Conservation (phyloP, 2,797 vertebrate genomes). For the Gorsachius magnificus region DNA sequence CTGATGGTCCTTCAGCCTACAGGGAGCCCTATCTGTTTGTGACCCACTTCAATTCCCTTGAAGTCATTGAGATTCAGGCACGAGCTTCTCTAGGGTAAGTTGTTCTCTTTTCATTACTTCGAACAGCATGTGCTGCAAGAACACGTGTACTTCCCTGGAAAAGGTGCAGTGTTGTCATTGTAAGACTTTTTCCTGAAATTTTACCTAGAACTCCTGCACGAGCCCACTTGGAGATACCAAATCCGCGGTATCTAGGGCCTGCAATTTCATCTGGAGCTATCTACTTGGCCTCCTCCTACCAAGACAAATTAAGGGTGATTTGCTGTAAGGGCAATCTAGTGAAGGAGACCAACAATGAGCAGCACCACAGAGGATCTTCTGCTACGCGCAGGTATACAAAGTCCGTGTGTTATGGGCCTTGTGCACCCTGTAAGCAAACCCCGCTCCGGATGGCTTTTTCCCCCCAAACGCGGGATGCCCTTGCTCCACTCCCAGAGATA, state of each 20-base stretch:
- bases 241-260: slow-evolving; percentile 93
- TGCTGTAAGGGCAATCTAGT: slow-evolving; percentile 98
- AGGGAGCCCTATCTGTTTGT: slow-evolving; percentile 97
- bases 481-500: not conserved
- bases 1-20: slow-evolving; percentile 81
- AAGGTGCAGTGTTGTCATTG: not conserved
- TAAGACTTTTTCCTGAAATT: not conserved
- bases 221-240: slow-evolving; percentile 93
- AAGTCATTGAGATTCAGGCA: slow-evolving; percentile 96
- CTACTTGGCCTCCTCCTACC: slow-evolving; percentile 95
- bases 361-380: slow-evolving; percentile 85
- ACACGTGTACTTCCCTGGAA: no score
- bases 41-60: slow-evolving; percentile 98
- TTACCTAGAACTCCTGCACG: slow-evolving; percentile 84
- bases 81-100: slow-evolving; percentile 91
- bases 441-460: not conserved
- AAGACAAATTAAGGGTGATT: slow-evolving; percentile 95
- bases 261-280: slow-evolving; percentile 95
- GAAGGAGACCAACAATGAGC: slow-evolving; percentile 85
- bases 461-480: not conserved
- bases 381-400: slow-evolving; percentile 85
- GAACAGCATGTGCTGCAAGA: not conserved
- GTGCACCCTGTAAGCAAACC: not conserved
- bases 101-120: not conserved
- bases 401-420: fast-evolving